These are phyloP conservation scores for Dasypogon diadema DNA, from an alignment of 2,888 invertebrate species.

Conservation along the genomic window DNA sequence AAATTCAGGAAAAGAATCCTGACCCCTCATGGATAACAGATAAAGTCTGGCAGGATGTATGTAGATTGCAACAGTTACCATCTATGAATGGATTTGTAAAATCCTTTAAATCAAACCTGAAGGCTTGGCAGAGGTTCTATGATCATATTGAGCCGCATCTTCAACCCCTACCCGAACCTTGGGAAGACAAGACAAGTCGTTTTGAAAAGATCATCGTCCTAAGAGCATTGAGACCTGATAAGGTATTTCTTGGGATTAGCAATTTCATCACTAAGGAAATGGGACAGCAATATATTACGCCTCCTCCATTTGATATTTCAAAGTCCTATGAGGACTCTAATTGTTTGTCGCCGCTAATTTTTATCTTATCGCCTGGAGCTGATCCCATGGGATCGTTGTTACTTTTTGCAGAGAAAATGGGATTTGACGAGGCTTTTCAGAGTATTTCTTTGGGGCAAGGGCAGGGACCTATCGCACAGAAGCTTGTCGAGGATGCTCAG, in stretches of 20 bases:
- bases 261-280: conserved; percentile 78
- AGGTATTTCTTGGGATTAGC: conserved; percentile 84
- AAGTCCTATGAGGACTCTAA: conserved; percentile 89
- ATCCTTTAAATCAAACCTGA: conserved; percentile 72
- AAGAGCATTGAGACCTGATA: conserved; percentile 87
- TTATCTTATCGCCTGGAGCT: conserved; percentile 91
- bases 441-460: conserved; percentile 90
- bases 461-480: conserved; percentile 90
- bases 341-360: conserved; percentile 88
- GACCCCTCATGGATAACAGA: conserved; percentile 79
- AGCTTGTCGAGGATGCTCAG: conserved; percentile 86
- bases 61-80: conserved; percentile 71
- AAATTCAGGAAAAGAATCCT: conserved; percentile 82
- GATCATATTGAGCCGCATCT: conserved; percentile 82
- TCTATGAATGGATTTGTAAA: conserved; percentile 75
- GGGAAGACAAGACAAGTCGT: conserved; percentile 72
- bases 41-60: conserved; percentile 84
- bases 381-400: conserved; percentile 91
- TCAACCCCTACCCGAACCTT: conserved; percentile 77
- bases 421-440: conserved; percentile 80
- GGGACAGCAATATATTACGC: conserved; percentile 85
- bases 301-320: conserved; percentile 88
- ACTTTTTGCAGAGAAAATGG: conserved; percentile 94
- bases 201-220: conserved; percentile 85
- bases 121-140: conserved; percentile 80